phyloP scores from a whole-genome alignment of 2,797 vertebrate genomes.

The Anguilla anguilla region DNA sequence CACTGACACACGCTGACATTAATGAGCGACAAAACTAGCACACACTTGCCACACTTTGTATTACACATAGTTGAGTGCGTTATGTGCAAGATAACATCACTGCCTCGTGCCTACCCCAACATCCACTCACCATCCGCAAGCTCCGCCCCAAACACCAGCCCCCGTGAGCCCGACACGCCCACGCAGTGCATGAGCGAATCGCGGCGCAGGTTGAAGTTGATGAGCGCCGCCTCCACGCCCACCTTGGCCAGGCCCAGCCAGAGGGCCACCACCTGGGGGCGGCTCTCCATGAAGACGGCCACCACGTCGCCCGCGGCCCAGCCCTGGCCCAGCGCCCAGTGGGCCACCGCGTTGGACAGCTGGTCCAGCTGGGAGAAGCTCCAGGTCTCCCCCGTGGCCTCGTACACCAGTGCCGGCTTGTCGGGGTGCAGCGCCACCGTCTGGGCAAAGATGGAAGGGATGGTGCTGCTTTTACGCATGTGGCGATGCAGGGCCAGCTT shows the following conservation, averaged over 20 bases:
- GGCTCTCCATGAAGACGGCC: conserved; percentile 82
- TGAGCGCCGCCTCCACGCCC: conserved; percentile 78
- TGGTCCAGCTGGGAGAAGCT: conserved; percentile 79
- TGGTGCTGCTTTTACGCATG: conserved; percentile 64
- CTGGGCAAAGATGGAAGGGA: conserved; percentile 78
- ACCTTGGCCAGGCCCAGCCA: conserved; percentile 86
- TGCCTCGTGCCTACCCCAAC: background rate
- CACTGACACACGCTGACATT: background rate
- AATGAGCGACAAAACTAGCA: background rate
- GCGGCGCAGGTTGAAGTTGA: conserved; percentile 80
- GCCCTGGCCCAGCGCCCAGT: conserved; percentile 74
- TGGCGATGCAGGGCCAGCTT: conserved; percentile 68
- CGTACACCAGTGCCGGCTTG: conserved; percentile 80
- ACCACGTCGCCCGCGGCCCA: conserved; percentile 78
- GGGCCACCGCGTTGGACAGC: conserved; percentile 79
- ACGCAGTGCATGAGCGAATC: conserved; percentile 78
- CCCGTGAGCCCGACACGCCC: conserved; percentile 69
- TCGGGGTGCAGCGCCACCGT: conserved; percentile 69
- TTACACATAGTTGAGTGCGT: background rate
- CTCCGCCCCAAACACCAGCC: conserved; percentile 81
- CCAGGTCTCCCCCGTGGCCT: conserved; percentile 78
- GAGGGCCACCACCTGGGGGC: conserved; percentile 75
- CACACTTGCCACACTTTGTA: background rate
- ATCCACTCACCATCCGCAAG: conserved; percentile 76
- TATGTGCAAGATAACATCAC: background rate